Conservation (phyloP, 2,797 vertebrate species). For the Rhinichthys osculus region DNA sequence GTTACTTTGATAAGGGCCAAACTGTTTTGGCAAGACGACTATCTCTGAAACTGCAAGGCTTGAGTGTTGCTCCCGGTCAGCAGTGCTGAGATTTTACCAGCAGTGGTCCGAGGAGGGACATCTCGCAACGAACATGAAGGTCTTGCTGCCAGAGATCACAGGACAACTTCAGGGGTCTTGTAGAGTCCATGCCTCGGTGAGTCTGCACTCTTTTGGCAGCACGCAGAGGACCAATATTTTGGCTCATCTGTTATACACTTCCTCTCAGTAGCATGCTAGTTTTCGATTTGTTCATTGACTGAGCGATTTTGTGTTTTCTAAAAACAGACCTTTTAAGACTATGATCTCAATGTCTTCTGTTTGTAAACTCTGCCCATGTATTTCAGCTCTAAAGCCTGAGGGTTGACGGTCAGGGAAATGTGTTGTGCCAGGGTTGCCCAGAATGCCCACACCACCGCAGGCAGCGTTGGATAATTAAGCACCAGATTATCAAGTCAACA, state of each 20-base stretch:
- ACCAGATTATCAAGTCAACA: background rate
- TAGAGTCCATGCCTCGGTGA: background rate
- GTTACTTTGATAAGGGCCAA: background rate
- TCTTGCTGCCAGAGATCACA: background rate
- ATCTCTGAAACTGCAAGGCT: background rate
- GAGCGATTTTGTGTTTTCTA: background rate
- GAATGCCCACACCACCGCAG: background rate
- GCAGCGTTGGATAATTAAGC: background rate
- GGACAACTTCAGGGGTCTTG: background rate
- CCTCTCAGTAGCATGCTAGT: background rate
- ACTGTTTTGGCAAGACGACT: background rate
- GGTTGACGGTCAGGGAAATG: slow-evolving; percentile 4
- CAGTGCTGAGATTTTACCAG: background rate
- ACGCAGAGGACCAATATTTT: background rate
- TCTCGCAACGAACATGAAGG: background rate
- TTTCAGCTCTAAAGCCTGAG: slow-evolving; percentile 4
- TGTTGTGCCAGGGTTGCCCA: slow-evolving; percentile 17
- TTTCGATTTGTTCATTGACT: background rate
- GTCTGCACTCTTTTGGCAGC: background rate
- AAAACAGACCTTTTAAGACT: background rate
- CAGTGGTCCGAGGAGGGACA: background rate
- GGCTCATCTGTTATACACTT: background rate
- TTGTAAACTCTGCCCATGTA: background rate
- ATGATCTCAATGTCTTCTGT: background rate
- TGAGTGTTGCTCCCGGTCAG: background rate